Base-by-base conservation (phyloP, 2,113 vertebrate genomes). In the Aegotheles bennettii region DNA sequence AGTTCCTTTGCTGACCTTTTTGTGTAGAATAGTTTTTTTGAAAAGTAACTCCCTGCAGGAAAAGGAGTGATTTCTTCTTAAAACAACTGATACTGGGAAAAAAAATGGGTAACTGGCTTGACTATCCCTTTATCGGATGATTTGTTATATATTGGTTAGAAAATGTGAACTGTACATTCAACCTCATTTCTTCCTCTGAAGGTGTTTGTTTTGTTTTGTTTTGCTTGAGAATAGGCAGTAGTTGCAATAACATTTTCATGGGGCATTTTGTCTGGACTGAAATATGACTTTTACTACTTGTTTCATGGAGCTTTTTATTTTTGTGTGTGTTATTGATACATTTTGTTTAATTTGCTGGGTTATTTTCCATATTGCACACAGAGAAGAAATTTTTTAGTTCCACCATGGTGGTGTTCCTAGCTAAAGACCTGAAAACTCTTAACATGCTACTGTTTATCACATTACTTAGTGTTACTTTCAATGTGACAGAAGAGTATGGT, bases 121-220 rank as follows among this genome's bases (percentile, higher is more conserved):
- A 69, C 16, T 43, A 4, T 47, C 24, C 50, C 17, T 69, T 53
- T 60, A 31, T 4, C 8, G 4, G 11, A 31, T 69, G 24, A 25
- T 12, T 65, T 83, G 6, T 54, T 68, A 19, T 48, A 31, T 33
- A 13, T 45, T 57, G 31, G 3, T 12, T 75, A 67, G 64, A 90
- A 92, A 50, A 35, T 54, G 16, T 24, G 47, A 83, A 84, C 43
- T 3, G 5, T 65, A 12, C 24, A 57, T 65, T 6, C 19, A 64
- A 13, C 21, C 17, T 81, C 11, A 81, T 2, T 57, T 90, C 25
- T 84, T 78, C 51, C 26, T 70, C 17, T 56, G 1, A 6, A 50
- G 40, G 4, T 33, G 10, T 47, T 35, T 29, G 20, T 26, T 0
- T 6, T 26, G 28, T 48, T 47, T 21, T 2, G 2, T 21, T 45